Base-by-base conservation (phyloP, 2,797 vertebrate genomes). In the Bryconaethiops microstoma region DNA sequence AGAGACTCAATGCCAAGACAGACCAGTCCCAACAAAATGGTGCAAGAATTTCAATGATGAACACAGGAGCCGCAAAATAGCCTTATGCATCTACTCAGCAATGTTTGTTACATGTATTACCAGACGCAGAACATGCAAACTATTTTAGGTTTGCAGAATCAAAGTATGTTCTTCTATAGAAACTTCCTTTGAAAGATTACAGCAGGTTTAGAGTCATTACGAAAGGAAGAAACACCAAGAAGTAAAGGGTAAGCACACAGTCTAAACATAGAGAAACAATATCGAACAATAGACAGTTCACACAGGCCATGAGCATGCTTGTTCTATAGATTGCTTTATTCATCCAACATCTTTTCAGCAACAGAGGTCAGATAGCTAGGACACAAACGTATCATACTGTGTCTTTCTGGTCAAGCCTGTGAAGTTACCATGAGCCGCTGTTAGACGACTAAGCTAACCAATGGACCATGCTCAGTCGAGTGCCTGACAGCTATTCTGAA, bases 381-480 rank as follows among this genome's bases (percentile, higher is more conserved):
- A 42, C 45, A 23, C 40, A 25, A 35, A 78, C 59, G 14, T 75
- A 14, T 64, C 71, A 48, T 42, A 50, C 65, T 68, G 25, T 25
- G n/a, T 65, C 45, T 73, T 82, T 68, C 52, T 76, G 50, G 65
- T 48, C 70, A 65, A 78, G 40, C 25, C 72, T 72, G 57, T 39
- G 73, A 40, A 60, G 21, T 65, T 54, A 42, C 74, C 71, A 70
- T 21, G 14, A 55, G 50, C 60, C 54, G 54, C 64, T 68, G 65
- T 45, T 70, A 70, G 17, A 73, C 65, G 60, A 73, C 48, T 57
- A 79, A 63, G 42, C 76, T 77, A 54, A 76, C 60, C 54, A 74
- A 72, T 35, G 87, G 91, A 92, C 93, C 92, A 93, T 92, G 91
- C 92, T 92, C 92, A 92, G 92, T 91, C 21, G 85, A n/a, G 86